phyloP scores from a whole-genome alignment of 64 coral and sea anemone species.

The Montipora sp. region DNA sequence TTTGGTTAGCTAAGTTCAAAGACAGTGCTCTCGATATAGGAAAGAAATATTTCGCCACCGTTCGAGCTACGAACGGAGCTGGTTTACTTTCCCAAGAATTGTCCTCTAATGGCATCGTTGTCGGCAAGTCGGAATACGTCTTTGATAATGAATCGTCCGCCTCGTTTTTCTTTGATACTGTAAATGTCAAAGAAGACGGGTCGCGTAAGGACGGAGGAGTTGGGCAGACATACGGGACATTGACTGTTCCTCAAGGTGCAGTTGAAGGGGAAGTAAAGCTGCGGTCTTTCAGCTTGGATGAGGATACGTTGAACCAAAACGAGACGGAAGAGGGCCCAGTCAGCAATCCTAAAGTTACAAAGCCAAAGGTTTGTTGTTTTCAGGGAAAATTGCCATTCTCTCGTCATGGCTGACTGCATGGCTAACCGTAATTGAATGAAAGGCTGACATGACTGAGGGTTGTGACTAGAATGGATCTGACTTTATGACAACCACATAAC shows the following conservation, averaged over 20 bases:
- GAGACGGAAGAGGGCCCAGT: slow-evolving; percentile 73
- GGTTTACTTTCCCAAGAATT: slow-evolving; percentile 51
- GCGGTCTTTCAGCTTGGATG: slow-evolving; percentile 79
- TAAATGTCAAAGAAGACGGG: slow-evolving; percentile 75
- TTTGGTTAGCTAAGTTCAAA: slow-evolving; percentile 78
- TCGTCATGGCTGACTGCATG: background rate
- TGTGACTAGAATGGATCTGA: too few species aligned
- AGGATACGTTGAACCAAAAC: slow-evolving; percentile 34
- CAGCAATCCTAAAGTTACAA: slow-evolving; percentile 59
- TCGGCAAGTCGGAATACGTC: slow-evolving; percentile 70
- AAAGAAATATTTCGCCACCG: slow-evolving; percentile 61
- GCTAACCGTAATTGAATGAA: background rate
- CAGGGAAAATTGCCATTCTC: background rate
- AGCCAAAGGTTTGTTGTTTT: slow-evolving; percentile 67
- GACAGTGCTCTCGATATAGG: slow-evolving; percentile 31
- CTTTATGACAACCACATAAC: too few species aligned
- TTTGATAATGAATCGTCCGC: slow-evolving; percentile 55
- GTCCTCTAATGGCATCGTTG: slow-evolving; percentile 73
- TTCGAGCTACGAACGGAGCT: slow-evolving; percentile 68
- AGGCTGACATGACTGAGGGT: too few species aligned
- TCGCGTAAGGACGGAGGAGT: slow-evolving; percentile 77
- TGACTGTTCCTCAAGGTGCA: slow-evolving; percentile 88
- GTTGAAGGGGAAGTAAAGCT: slow-evolving; percentile 80
- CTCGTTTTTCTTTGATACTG: slow-evolving; percentile 93
- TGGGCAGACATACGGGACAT: slow-evolving; percentile 89